Conservation (phyloP, 1,140 invertebrate genomes). For the Lutraria rhynchaena region DNA sequence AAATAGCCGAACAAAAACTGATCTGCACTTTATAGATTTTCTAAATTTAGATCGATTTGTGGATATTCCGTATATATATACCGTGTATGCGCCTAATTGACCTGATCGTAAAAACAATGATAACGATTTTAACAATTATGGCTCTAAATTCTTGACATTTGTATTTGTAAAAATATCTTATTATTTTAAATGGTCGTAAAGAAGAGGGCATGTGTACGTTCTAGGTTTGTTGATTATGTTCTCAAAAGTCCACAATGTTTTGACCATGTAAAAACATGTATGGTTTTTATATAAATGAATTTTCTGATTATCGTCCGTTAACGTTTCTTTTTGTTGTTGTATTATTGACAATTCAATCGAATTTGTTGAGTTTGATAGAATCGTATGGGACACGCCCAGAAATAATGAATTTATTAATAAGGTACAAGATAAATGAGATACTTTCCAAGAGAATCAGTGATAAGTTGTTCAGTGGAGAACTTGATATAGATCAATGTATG, state of each 20-base stretch:
- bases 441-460: too few relatives aligned
- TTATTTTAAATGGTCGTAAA: not conserved
- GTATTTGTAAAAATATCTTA: conserved; percentile 20
- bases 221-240: conserved; percentile 13
- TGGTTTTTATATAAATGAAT: not conserved
- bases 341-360: too few relatives aligned
- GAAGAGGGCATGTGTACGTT: conserved; percentile 1
- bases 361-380: too few relatives aligned
- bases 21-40: too few relatives aligned
- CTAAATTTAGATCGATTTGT: not conserved
- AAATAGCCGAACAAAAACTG: too few relatives aligned
- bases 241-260: not conserved
- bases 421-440: too few relatives aligned
- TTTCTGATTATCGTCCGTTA: not conserved
- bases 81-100: not conserved
- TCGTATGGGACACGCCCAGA: too few relatives aligned
- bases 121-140: conserved; percentile 7
- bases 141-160: conserved; percentile 7
- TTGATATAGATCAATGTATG: conserved; percentile 41
- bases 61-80: not conserved
- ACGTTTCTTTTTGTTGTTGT: too few relatives aligned
- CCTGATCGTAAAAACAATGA: conserved; percentile 1
- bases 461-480: not conserved
- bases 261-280: not conserved
- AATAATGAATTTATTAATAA: too few relatives aligned